Percentiles rank a stretch among this genome's conserved stretches.
These are phyloP conservation scores for Cistogaster globosa DNA, from an alignment of 2,888 invertebrate species.

Conservation along the genomic window DNA sequence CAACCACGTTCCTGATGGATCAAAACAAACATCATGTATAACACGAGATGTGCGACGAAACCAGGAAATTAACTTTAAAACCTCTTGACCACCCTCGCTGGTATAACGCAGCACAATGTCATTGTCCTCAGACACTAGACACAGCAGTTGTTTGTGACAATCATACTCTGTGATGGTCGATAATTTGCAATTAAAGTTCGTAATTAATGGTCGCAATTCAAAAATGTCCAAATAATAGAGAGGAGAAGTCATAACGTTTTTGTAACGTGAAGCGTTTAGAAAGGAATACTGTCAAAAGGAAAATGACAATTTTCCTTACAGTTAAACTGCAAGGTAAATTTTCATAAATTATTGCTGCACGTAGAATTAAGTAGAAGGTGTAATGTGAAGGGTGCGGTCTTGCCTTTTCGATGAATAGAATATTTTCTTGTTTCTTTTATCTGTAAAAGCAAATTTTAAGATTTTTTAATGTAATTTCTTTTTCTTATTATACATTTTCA, in stretches of 20 bases:
- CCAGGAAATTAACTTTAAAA: constrained; percentile 82
- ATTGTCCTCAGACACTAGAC: constrained; percentile 82
- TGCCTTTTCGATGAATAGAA: constrained; percentile 5
- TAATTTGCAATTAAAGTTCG: constrained; percentile 82
- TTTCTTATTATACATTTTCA: background rate
- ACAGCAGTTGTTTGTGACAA: constrained; percentile 80
- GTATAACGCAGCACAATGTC: constrained; percentile 82
- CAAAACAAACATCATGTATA: constrained; percentile 90
- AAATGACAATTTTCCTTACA: background rate
- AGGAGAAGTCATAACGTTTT: constrained; percentile 70
- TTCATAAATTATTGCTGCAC: constrained; percentile 21
- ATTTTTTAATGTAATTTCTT: too few species aligned
- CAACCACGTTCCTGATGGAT: constrained; percentile 87
- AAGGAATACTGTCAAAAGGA: constrained; percentile 11
- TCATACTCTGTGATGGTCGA: constrained; percentile 81
- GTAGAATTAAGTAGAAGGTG: constrained; percentile 2
- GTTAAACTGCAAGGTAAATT: constrained; percentile 20
- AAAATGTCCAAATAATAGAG: constrained; percentile 76
- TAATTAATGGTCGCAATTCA: constrained; percentile 80
- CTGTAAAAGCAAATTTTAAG: background rate
- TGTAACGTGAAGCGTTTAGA: background rate
- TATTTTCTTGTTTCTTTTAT: background rate
- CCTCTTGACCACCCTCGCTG: constrained; percentile 78
- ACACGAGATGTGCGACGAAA: constrained; percentile 81
- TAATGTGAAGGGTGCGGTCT: constrained; percentile 67